Percentiles rank a stretch among this genome's conserved stretches.
Conservation (phyloP, 2,888 invertebrate species). For the Rhyacophila evoluta region DNA sequence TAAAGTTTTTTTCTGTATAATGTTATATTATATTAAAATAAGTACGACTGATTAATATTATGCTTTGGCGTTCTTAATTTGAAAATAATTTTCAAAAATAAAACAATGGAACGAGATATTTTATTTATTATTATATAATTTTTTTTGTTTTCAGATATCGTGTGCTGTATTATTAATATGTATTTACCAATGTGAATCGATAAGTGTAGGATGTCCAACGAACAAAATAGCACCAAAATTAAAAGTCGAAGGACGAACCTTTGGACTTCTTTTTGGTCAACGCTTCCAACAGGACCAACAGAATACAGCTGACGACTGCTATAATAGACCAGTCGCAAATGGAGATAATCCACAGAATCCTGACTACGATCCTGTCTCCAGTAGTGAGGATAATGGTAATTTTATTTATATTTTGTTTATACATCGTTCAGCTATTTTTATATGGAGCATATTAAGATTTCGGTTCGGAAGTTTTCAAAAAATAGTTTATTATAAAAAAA, state of each 20-base stretch:
- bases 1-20: too few species aligned
- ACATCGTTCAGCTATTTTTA: not conserved
- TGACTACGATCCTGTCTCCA: constrained; percentile 45
- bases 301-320: not conserved
- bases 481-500: too few species aligned
- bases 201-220: constrained; percentile 38
- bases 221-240: constrained; percentile 43
- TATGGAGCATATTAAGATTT: too few species aligned
- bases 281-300: not conserved
- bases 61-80: too few species aligned
- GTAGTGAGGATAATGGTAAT: constrained; percentile 46
- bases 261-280: constrained; percentile 43
- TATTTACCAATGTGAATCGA: not conserved
- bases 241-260: constrained; percentile 35
- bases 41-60: too few species aligned
- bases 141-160: not conserved
- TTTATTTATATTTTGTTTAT: not conserved
- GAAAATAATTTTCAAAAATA: too few species aligned
- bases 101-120: not conserved
- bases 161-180: not conserved
- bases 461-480: too few species aligned
- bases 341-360: constrained; percentile 25
- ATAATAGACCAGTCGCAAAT: not conserved
- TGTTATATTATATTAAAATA: too few species aligned
- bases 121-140: not conserved